Evolutionary conservation across 2,797 vertebrate species (phyloP), one percentile per base, ranked within the genome.

Genomic region (Hydrolagus colliei): DNA sequence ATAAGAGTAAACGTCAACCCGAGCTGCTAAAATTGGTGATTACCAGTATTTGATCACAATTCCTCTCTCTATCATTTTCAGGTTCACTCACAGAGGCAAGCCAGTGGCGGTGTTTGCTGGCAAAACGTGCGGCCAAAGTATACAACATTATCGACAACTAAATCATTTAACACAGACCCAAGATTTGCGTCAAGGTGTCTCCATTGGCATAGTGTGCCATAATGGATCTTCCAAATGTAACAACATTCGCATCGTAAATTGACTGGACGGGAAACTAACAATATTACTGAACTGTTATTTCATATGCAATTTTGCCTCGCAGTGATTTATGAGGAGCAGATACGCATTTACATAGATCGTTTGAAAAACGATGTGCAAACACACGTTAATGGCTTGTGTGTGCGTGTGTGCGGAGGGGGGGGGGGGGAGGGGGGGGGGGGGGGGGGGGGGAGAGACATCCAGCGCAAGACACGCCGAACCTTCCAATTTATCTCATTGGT

Each of bases 401-500:
- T 4, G 67, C 10, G 14, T 27, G 63, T 4, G 67, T 84, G 32
- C 41, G 65, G 22, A 14, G 67, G n/a, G n/a, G n/a, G n/a, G n/a
- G n/a, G n/a, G n/a, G n/a, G n/a, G n/a, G n/a, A n/a, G n/a, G n/a
- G n/a, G n/a, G n/a, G n/a, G n/a, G n/a, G n/a, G n/a, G n/a, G n/a
- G n/a, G n/a, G n/a, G n/a, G n/a, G n/a, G n/a, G n/a, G n/a, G n/a
- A n/a, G 68, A 82, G 35, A 35, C 27, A 82, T 9, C 79, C 41
- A 41, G n/a, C 79, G 41, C 41, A 67, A 68, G 79, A 67, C 16
- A 82, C 41, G 63, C 35, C 32, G 68, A 84, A 68, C 18, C 32
- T n/a, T 84, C 32, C n/a, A 84, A 84, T 65, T 82, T 82, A 84
- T 16, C 41, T 84, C 20, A 1, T 67, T 84, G 65, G 32, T 41